A percentile compares a stretch with the other conserved stretches of the same genome.
Evolutionary conservation across 2,113 vertebrate genomes (phyloP).

Genomic region (Hyla sarda): DNA sequence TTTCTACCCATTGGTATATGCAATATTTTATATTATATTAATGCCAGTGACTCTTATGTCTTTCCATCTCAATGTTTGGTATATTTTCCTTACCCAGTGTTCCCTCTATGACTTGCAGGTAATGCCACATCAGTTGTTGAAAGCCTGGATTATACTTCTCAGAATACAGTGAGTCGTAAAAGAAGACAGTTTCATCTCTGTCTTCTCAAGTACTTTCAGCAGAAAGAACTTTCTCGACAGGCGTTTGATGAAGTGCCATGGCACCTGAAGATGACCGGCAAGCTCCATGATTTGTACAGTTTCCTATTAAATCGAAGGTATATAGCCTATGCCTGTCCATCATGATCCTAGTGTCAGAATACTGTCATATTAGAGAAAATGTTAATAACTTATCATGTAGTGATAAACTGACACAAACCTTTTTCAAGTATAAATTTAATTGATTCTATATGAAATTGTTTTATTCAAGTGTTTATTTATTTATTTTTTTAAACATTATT

Average conservation of each 20-base stretch:
- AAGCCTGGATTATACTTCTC: conserved; percentile 32
- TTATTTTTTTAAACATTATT: neutral
- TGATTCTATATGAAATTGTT: neutral
- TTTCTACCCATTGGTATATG: too few species aligned
- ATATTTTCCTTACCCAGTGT: neutral
- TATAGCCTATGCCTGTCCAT: neutral
- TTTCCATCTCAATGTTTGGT: neutral
- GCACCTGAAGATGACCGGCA: conserved; percentile 60
- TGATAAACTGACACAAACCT: neutral
- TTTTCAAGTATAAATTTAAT: neutral
- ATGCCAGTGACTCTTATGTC: neutral
- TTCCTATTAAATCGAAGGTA: conserved; percentile 61
- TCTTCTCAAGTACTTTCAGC: conserved; percentile 60
- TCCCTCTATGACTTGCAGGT: conserved; percentile 8
- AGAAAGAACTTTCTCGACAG: conserved; percentile 57
- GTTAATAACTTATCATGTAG: neutral
- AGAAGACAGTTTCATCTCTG: conserved; percentile 47
- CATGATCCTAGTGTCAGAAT: neutral
- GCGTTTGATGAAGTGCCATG: conserved; percentile 58
- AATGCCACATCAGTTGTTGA: conserved; percentile 52
- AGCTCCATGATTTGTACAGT: conserved; percentile 30
- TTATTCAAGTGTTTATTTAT: neutral
- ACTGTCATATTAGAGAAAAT: neutral
- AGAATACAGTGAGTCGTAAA: conserved; percentile 50
- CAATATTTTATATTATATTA: neutral